A percentile compares a stretch with the other conserved stretches of the same genome.
Conservation (phyloP, 2,797 vertebrate genomes). For the Orientallactaga sibirica region DNA sequence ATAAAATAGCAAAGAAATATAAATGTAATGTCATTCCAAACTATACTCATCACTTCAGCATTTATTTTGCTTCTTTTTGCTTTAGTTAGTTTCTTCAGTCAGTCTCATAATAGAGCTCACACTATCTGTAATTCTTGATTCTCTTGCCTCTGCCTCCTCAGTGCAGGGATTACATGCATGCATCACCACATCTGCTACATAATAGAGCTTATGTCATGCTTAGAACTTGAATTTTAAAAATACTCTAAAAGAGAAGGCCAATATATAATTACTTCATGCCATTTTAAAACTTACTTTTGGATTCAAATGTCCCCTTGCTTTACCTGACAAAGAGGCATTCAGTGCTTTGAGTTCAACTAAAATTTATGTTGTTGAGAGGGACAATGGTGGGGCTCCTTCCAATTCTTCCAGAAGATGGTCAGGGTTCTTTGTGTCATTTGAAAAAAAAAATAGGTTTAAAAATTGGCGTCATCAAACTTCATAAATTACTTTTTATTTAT, state of each 20-base stretch:
- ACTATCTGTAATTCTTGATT: not conserved
- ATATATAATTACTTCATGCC: not conserved
- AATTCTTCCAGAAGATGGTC: not conserved
- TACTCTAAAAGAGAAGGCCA: slow-evolving; percentile 1
- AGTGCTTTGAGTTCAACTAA: not conserved
- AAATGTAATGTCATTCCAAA: not conserved
- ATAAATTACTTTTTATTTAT: slow-evolving; percentile 71
- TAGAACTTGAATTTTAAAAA: not conserved
- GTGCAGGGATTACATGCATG: not conserved
- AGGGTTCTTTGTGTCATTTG: not conserved
- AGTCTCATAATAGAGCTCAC: not conserved
- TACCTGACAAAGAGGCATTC: not conserved
- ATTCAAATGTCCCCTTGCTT: not conserved
- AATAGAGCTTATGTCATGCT: not conserved
- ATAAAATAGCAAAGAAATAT: slow-evolving; percentile 26
- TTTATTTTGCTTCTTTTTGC: not conserved
- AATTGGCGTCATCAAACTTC: slow-evolving; percentile 78
- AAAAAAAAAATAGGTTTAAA: slow-evolving; percentile 74
- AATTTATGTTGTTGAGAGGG: not conserved
- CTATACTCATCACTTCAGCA: not conserved
- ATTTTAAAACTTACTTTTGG: slow-evolving; percentile 32
- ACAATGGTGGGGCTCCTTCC: not conserved
- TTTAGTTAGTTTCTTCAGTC: not conserved
- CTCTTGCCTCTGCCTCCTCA: not conserved
- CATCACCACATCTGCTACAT: not conserved